phyloP scores from a whole-genome alignment of 2,113 vertebrate species.

The Circaetus gallicus region DNA sequence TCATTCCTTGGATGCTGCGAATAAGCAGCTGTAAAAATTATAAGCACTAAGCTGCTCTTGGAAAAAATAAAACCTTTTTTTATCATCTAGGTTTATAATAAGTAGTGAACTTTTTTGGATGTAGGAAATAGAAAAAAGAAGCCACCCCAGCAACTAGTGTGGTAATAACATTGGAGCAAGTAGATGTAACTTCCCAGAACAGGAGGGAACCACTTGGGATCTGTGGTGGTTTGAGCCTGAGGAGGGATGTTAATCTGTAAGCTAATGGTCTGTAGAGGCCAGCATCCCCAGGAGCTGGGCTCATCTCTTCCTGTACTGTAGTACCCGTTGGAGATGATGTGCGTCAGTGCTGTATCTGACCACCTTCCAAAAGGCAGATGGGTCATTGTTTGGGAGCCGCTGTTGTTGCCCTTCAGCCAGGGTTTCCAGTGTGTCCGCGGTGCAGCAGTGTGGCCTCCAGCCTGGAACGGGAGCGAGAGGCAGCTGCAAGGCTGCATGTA shows the following conservation, averaged over 20 bases:
- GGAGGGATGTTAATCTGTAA: neutral
- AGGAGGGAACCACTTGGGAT: neutral
- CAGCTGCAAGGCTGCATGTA: constrained; percentile 8
- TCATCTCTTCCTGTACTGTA: neutral
- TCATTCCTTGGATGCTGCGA: neutral
- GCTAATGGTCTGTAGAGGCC: neutral
- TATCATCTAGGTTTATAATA: neutral
- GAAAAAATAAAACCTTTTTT: neutral
- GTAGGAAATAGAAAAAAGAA: neutral
- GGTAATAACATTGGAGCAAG: neutral
- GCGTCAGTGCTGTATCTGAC: fast-evolving
- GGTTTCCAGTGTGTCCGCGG: fast-evolving
- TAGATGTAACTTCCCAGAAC: neutral
- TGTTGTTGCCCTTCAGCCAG: fast-evolving
- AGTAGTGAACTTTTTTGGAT: neutral
- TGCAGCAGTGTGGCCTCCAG: neutral
- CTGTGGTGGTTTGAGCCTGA: neutral
- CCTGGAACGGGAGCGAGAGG: neutral
- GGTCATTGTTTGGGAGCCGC: fast-evolving
- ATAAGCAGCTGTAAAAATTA: neutral
- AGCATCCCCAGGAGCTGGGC: neutral
- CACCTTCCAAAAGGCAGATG: fast-evolving
- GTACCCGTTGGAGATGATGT: neutral
- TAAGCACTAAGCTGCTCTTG: neutral
- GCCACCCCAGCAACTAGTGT: neutral